Conservation (phyloP, 2,888 invertebrate species). For the Phrixothrix hirtus region DNA sequence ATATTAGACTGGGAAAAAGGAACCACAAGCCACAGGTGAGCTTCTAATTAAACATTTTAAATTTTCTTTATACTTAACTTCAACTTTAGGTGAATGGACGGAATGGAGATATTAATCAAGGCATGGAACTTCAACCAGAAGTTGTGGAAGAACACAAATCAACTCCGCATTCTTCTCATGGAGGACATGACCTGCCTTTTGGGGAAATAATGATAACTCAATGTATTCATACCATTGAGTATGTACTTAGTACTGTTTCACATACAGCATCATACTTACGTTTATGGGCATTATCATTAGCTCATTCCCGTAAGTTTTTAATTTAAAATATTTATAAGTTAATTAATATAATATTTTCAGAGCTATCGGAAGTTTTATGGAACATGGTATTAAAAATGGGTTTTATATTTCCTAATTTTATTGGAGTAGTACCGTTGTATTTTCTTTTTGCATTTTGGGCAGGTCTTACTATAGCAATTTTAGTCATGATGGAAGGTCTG, state of each 20-base stretch:
- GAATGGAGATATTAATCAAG: constrained; percentile 70
- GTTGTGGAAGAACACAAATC: constrained; percentile 55
- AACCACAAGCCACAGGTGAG: constrained; percentile 43
- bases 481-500: constrained; percentile 88
- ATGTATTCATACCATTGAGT: constrained; percentile 95
- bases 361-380: constrained; percentile 83
- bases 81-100: constrained; percentile 39
- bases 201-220: constrained; percentile 92
- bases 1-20: constrained; percentile 63
- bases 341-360: constrained; percentile 53
- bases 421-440: constrained; percentile 62
- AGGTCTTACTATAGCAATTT: constrained; percentile 76
- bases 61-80: background rate
- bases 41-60: constrained; percentile 11
- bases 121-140: constrained; percentile 64
- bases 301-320: constrained; percentile 92
- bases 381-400: constrained; percentile 63
- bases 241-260: constrained; percentile 92
- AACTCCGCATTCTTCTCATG: constrained; percentile 52
- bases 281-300: constrained; percentile 94
- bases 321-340: no score
- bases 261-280: constrained; percentile 97
- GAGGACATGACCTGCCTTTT: constrained; percentile 64
- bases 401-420: constrained; percentile 43
- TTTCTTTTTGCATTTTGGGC: constrained; percentile 77